Evolutionary conservation across 1,140 invertebrate species (phyloP).

Genomic region (Tetramorium simillimum): DNA sequence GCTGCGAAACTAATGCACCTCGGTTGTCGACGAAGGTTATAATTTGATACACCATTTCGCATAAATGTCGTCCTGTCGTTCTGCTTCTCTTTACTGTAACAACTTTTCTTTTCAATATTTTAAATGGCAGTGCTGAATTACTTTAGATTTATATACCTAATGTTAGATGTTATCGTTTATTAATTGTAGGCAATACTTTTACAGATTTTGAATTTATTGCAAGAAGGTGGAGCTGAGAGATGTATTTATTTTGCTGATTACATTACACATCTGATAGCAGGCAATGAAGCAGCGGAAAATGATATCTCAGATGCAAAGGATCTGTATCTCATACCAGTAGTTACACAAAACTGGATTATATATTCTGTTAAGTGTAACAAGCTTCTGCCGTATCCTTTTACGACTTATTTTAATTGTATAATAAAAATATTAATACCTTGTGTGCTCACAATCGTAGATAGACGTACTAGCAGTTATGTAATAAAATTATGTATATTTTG

Average conservation of each 20-base stretch:
- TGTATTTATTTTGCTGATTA: conserved; percentile 94
- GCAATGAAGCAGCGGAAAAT: conserved; percentile 91
- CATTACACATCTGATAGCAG: conserved; percentile 95
- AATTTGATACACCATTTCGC: neutral
- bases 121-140: neutral
- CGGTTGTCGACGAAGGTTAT: neutral
- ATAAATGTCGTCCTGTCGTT: neutral
- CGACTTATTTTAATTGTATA: neutral
- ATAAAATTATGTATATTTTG: neutral
- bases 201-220: conserved; percentile 91
- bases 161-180: neutral
- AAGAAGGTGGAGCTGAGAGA: conserved; percentile 93
- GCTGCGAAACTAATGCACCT: neutral
- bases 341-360: conserved; percentile 93
- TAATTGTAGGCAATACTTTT: conserved; percentile 60
- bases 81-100: conserved; percentile 10
- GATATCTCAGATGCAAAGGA: conserved; percentile 94
- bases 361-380: conserved; percentile 89
- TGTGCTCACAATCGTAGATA: neutral
- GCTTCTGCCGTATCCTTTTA: conserved; percentile 89
- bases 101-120: neutral
- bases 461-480: neutral
- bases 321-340: conserved; percentile 95
- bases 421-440: conserved; percentile 30
- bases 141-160: neutral